Evolutionary conservation across 2,888 invertebrate genomes (phyloP), one percentile per base, ranked within the genome.

Genomic region (Microplitis manilae): DNA sequence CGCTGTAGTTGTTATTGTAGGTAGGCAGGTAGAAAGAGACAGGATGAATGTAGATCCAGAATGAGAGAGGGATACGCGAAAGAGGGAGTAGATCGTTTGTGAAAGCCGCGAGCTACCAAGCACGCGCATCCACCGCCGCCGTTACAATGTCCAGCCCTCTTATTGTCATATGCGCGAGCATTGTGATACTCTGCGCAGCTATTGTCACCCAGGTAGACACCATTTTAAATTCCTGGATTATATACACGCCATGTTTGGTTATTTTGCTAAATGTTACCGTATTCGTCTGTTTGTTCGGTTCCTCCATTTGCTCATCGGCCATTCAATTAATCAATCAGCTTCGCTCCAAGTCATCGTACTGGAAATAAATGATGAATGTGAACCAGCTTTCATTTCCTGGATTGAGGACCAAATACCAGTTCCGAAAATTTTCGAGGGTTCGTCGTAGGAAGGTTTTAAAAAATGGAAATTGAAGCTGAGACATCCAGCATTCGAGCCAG

Each of bases 121-220:
- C 89, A 89, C 84, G 89, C 89, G 89, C 89, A 89, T 88, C 86
- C 81, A 78, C 41, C 40, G 89, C 88, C 40, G 83, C 89, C 88
- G 89, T 89, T 87, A 89, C 87, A 89, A 89, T 86, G 77, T 81
- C 85, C 86, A 84, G 83, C 86, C 87, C 86, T 87, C 87, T 84
- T 87, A 89, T 89, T 89, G 88, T 89, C 87, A 88, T 88, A 50
- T 50, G 50, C 50, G 50, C 50, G 50, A 50, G 50, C 50, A 50
- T 50, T 50, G 50, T 50, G 15, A 20, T 20, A 5, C 64, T 2
- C 50, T 50, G 50, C 50, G 50, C 50, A 50, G 50, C 50, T 50
- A 50, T 50, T 50, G 50, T 50, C 50, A 50, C 50, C 30, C 50
- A 50, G 50, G 50, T 50, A 50, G 9, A 5, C 50, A 9, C 50